Percentiles rank a stretch among this genome's conserved stretches.
Conservation (phyloP, 2,888 invertebrate species). For the Eustalomyia histrio region DNA sequence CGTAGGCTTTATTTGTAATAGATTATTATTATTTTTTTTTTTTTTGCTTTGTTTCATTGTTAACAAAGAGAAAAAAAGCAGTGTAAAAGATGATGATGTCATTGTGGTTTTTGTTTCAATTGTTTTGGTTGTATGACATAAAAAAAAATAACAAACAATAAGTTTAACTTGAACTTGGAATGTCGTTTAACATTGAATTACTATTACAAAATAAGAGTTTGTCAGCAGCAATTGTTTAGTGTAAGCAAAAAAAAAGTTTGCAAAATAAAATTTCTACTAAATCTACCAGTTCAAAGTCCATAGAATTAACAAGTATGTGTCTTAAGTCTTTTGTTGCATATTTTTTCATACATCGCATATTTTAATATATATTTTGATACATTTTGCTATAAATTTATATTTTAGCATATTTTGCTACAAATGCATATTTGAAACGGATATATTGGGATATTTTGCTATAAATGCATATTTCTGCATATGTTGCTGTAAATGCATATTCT, state of each 20-base stretch:
- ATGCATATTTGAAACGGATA: too few species aligned
- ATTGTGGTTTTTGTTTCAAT: slow-evolving; percentile 56
- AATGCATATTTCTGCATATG: too few species aligned
- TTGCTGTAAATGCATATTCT: too few species aligned
- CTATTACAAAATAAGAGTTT: slow-evolving; percentile 15
- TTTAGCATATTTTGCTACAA: too few species aligned
- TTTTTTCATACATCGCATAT: too few species aligned
- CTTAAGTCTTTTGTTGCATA: too few species aligned
- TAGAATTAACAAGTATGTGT: background rate
- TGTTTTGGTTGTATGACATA: slow-evolving; percentile 2
- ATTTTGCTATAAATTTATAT: too few species aligned
- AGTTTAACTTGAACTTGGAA: slow-evolving; percentile 62
- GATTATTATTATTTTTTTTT: slow-evolving; percentile 42
- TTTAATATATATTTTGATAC: too few species aligned
- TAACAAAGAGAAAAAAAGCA: slow-evolving; percentile 7
- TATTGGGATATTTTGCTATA: too few species aligned
- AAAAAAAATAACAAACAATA: slow-evolving; percentile 37
- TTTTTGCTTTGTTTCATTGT: background rate
- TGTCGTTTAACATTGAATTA: slow-evolving; percentile 57
- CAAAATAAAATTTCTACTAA: background rate
- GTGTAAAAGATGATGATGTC: slow-evolving; percentile 57
- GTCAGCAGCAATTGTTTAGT: background rate
- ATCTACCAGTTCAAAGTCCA: background rate
- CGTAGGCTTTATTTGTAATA: slow-evolving; percentile 36
- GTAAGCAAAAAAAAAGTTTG: background rate